Conservation (phyloP, 2,888 invertebrate genomes). For the Himalopsyche anomala region DNA sequence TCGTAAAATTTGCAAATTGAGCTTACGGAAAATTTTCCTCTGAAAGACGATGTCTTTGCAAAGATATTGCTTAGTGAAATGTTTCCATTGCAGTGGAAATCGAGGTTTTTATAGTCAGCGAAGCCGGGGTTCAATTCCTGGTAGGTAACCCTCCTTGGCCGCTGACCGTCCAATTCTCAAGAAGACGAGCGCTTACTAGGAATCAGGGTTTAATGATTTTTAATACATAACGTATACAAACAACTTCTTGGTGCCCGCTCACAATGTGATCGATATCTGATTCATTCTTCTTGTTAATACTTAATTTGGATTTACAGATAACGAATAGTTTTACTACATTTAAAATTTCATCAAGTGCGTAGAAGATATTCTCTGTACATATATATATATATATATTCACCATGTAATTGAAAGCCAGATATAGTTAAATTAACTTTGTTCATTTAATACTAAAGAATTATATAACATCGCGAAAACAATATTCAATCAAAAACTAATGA, state of each 20-base stretch:
- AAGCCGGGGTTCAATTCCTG: conserved; percentile 65
- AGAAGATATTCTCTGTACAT: neutral
- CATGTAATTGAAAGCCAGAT: too few species aligned
- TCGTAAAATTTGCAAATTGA: neutral
- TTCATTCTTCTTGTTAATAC: conserved; percentile 33
- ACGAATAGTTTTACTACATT: neutral
- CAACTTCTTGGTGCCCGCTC: conserved; percentile 46
- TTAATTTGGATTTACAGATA: conserved; percentile 20
- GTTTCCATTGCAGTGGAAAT: conserved; percentile 64
- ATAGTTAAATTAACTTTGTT: too few species aligned
- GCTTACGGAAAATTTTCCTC: neutral
- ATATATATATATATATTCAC: too few species aligned
- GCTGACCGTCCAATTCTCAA: conserved; percentile 63
- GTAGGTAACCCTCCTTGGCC: conserved; percentile 64
- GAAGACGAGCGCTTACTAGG: conserved; percentile 65
- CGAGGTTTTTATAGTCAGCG: conserved; percentile 64
- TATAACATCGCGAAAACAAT: too few species aligned
- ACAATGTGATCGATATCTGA: conserved; percentile 31
- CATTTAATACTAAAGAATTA: too few species aligned
- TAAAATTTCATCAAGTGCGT: neutral
- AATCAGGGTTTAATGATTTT: conserved; percentile 65
- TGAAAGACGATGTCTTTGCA: conserved; percentile 64
- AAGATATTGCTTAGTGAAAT: conserved; percentile 65
- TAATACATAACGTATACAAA: conserved; percentile 54
- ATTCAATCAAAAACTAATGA: too few species aligned